Evolutionary conservation across 2,797 vertebrate species (phyloP).

Genomic region (Schizopygopsis malacanthus): DNA sequence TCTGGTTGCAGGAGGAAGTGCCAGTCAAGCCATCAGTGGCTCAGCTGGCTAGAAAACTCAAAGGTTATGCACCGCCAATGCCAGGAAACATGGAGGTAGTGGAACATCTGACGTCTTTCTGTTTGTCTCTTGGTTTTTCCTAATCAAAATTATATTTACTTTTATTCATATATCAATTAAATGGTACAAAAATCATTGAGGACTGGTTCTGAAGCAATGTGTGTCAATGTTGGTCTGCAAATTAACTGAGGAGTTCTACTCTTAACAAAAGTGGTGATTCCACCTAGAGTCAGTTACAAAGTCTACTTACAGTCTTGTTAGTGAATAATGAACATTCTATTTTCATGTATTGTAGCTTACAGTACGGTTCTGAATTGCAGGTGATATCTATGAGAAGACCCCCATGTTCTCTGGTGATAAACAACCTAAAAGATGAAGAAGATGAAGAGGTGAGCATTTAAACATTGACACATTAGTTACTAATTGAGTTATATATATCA

Average conservation of each 20-base stretch:
- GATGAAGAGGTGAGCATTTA: constrained; percentile 65
- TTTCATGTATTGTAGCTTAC: not conserved
- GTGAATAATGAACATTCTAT: not conserved
- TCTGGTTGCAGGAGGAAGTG: constrained; percentile 69
- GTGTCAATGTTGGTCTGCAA: not conserved
- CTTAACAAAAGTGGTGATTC: not conserved
- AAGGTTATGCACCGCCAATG: constrained; percentile 80
- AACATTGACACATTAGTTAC: not conserved
- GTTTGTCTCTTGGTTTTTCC: not conserved
- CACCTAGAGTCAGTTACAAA: not conserved
- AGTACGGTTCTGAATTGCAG: constrained; percentile 56
- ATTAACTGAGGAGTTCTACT: not conserved
- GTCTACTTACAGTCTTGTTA: not conserved
- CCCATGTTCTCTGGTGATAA: constrained; percentile 69
- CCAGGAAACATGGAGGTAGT: constrained; percentile 81
- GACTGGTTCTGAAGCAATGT: not conserved
- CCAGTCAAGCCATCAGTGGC: constrained; percentile 87
- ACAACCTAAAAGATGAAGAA: constrained; percentile 57
- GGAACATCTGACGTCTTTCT: not conserved
- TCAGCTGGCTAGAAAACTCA: constrained; percentile 89
- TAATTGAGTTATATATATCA: not conserved
- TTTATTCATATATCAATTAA: not conserved
- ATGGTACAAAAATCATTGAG: not conserved
- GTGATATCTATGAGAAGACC: constrained; percentile 62
- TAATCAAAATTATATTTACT: not conserved